These are phyloP conservation scores for Drosophila mercatorum DNA, from an alignment of 2,888 invertebrate genomes.

Conservation along the genomic window DNA sequence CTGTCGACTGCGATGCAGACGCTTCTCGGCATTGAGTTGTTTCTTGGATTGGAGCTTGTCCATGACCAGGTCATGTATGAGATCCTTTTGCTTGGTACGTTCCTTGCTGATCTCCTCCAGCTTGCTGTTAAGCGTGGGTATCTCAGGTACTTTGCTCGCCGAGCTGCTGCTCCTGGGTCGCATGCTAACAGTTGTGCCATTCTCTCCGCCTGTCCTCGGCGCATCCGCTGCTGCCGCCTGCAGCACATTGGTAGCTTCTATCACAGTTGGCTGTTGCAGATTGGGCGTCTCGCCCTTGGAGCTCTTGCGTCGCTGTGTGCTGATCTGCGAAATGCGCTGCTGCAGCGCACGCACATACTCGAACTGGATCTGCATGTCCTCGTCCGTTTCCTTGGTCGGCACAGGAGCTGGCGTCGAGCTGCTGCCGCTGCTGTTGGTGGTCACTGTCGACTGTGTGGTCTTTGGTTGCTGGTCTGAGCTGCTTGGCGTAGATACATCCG, in stretches of 20 bases:
- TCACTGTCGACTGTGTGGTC: constrained; percentile 78
- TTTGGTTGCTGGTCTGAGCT: constrained; percentile 83
- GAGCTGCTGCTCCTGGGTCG: constrained; percentile 59
- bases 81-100: constrained; percentile 92
- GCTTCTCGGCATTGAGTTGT: constrained; percentile 87
- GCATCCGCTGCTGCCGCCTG: constrained; percentile 26
- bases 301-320: constrained; percentile 86
- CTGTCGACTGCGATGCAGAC: constrained; percentile 87
- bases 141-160: constrained; percentile 82
- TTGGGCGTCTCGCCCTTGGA: constrained; percentile 84
- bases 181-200: constrained; percentile 31
- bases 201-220: constrained; percentile 20
- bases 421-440: constrained; percentile 62
- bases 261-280: constrained; percentile 78
- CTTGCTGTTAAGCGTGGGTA: constrained; percentile 88
- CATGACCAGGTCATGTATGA: constrained; percentile 93
- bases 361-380: constrained; percentile 64
- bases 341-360: constrained; percentile 89
- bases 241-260: constrained; percentile 69
- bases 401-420: constrained; percentile 44
- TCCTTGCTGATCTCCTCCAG: constrained; percentile 92
- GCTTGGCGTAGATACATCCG: constrained; percentile 77
- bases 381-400: constrained; percentile 53
- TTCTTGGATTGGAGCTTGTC: constrained; percentile 90
- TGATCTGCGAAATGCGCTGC: constrained; percentile 89